phyloP scores from a whole-genome alignment of 2,888 invertebrate genomes.

The Halictus ligatus region DNA sequence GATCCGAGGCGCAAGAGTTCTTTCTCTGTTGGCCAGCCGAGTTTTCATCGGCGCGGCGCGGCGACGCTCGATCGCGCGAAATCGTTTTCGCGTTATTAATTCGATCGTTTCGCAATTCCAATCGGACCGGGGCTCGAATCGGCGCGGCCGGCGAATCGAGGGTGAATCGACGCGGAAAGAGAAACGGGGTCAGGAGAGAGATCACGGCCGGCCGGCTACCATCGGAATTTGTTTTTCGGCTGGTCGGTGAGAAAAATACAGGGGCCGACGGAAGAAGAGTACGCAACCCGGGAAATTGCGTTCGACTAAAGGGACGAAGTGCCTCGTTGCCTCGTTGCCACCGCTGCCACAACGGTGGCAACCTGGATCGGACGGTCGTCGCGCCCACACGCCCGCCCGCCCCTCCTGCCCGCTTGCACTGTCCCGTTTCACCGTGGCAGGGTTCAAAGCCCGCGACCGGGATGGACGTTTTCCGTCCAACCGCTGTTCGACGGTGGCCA shows the following conservation, averaged over 20 bases:
- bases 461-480: conserved; percentile 57
- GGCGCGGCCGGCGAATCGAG: background rate
- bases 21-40: background rate
- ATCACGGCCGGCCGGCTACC: conserved; percentile 26
- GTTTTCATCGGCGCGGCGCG: conserved; percentile 32
- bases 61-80: conserved; percentile 34
- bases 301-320: conserved; percentile 56
- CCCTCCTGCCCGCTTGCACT: background rate
- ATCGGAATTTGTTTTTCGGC: conserved; percentile 56
- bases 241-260: conserved; percentile 58
- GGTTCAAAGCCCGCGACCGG: conserved; percentile 54
- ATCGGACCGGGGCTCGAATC: background rate
- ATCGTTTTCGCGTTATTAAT: conserved; percentile 48
- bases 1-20: conserved; percentile 3
- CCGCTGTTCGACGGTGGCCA: conserved; percentile 62
- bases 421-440: conserved; percentile 33
- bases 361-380: background rate
- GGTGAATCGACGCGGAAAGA: background rate
- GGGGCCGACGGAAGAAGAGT: conserved; percentile 45
- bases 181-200: conserved; percentile 51
- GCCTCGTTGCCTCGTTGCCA: conserved; percentile 19
- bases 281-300: conserved; percentile 63
- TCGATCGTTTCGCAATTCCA: conserved; percentile 36
- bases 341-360: background rate
- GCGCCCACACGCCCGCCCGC: background rate